Base-by-base conservation (phyloP, 2,888 invertebrate genomes). In the Eledona agricola region DNA sequence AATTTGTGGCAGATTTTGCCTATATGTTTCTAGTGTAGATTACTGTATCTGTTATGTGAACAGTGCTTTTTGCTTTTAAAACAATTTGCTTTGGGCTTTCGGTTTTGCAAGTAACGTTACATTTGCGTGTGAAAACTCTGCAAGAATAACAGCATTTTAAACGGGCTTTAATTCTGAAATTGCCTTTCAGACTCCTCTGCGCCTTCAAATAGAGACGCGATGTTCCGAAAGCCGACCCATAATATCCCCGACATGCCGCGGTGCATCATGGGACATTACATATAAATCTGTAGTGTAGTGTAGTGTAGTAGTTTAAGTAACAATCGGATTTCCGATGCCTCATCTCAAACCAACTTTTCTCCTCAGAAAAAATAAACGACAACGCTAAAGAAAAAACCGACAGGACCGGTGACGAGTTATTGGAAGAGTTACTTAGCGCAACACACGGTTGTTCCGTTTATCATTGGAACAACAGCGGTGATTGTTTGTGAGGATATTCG, bases 241-340 rank as follows among this genome's bases (percentile, higher is more conserved):
- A 72, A 72, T 60, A 80, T 82, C 71, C 82, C 83, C 71, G 83
- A 83, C 74, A 80, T 81, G 73, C 81, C 83, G 75, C 81, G 82
- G 74, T 81, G 82, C 78, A 80, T 82, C 77, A 82, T 82, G 82
- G 82, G 80, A 72, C 82, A 83, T 75, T 83, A 82, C 79, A 80
- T 83, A 69, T 83, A 60, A 57, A 51, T 12, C 9, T 23, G 6
- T 31, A 49, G 22, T 29, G 10, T 37, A 29, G 19, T 32, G 17
- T 11, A n/a, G n/a, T n/a, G n/a, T n/a, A n/a, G n/a, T n/a, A n/a
- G n/a, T n/a, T n/a, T n/a, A n/a, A n/a, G 19, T 35, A 17, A 23
- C n/a, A 38, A 42, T 40, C 22, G 15, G 42, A 40, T 51, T 37
- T 13, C 5, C 10, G 35, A 17, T 35, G 38, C n/a, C n/a, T n/a